These are phyloP conservation scores for Toxotes lorentzi DNA, from an alignment of 2,797 vertebrate genomes.

Conservation along the genomic window DNA sequence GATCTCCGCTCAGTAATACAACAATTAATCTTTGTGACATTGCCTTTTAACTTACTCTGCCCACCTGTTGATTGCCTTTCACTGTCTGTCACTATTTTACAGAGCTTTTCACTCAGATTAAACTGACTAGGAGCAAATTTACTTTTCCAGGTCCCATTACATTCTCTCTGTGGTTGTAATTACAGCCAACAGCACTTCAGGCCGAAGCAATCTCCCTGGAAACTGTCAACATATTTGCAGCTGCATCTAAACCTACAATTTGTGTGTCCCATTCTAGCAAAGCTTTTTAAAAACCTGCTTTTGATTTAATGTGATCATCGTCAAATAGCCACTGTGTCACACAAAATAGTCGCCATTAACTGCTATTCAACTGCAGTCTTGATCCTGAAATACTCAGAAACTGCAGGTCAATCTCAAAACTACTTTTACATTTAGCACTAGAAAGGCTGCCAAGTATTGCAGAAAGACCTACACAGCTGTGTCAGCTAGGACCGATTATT, in stretches of 20 bases:
- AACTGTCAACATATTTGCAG: conserved; percentile 14
- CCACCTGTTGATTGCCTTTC: background rate
- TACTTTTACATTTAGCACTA: background rate
- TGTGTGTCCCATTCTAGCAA: background rate
- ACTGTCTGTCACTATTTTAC: conserved; percentile 5
- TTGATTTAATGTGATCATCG: conserved; percentile 6
- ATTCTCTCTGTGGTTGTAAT: conserved; percentile 23
- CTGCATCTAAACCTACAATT: conserved; percentile 18
- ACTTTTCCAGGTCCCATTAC: conserved; percentile 5
- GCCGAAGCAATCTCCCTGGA: conserved; percentile 5
- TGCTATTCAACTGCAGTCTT: background rate
- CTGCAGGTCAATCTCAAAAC: background rate
- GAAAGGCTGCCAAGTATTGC: background rate
- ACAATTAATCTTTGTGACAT: conserved; percentile 24
- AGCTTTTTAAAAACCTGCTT: conserved; percentile 1
- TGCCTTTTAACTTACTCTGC: background rate
- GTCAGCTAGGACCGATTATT: conserved; percentile 6
- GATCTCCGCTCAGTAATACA: background rate
- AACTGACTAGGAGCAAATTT: conserved; percentile 9
- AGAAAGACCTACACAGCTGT: background rate
- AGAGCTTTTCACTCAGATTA: conserved; percentile 12
- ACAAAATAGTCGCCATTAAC: background rate
- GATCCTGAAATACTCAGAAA: background rate
- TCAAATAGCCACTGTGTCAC: background rate
- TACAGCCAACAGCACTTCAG: conserved; percentile 25